phyloP scores from a whole-genome alignment of 2,113 vertebrate genomes.

The Psephotus haematonotus region DNA sequence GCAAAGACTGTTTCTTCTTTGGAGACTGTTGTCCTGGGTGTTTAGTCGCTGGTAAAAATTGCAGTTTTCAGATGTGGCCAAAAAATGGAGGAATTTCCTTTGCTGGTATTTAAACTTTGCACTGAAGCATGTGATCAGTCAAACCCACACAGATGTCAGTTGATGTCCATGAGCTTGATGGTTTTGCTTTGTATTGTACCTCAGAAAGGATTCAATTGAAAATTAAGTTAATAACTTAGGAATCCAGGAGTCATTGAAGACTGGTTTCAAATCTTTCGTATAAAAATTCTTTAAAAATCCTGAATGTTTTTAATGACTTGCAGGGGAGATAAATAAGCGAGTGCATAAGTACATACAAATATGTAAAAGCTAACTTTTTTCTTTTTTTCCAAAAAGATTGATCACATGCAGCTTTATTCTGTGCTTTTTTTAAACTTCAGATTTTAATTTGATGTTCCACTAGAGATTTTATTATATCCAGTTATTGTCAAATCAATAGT shows the following conservation, averaged over 20 bases:
- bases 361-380: background rate
- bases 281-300: background rate
- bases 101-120: slow-evolving; percentile 23
- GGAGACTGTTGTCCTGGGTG: background rate
- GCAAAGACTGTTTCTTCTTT: background rate
- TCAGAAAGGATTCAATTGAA: background rate
- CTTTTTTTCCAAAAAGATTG: background rate
- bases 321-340: background rate
- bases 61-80: background rate
- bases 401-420: background rate
- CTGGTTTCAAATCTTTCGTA: background rate
- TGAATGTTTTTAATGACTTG: background rate
- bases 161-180: background rate
- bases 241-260: background rate
- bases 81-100: slow-evolving; percentile 19
- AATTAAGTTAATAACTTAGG: background rate
- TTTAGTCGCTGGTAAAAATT: background rate
- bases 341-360: background rate
- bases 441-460: background rate
- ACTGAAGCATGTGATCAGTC: slow-evolving; percentile 32
- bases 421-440: background rate
- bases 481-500: slow-evolving; percentile 11
- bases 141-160: slow-evolving; percentile 11
- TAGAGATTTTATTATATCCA: background rate
- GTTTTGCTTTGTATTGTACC: background rate